phyloP scores from a whole-genome alignment of 2,797 vertebrate species.

The Acanthurus leucopareius region DNA sequence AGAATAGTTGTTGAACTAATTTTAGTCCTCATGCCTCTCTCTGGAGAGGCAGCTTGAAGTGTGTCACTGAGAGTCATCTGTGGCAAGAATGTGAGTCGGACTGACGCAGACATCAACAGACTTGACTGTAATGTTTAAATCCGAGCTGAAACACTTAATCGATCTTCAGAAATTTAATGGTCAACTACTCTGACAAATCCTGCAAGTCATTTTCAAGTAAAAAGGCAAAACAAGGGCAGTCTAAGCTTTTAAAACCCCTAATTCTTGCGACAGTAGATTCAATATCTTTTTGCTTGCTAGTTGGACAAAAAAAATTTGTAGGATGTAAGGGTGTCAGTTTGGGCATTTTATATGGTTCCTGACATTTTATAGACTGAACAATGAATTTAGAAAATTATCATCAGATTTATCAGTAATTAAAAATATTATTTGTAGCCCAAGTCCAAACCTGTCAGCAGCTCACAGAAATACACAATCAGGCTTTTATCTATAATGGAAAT shows the following conservation, averaged over 20 bases:
- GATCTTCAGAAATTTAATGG: background rate
- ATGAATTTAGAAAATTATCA: no score
- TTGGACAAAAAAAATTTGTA: no score
- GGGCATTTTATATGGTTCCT: no score
- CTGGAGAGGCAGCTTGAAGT: slow-evolving; percentile 67
- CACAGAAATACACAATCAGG: no score
- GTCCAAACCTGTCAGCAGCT: no score
- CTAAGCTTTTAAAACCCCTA: background rate
- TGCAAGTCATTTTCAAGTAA: background rate
- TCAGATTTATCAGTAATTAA: no score
- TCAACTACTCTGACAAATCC: background rate
- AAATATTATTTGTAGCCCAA: no score
- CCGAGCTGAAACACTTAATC: background rate
- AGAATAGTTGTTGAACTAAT: slow-evolving; percentile 63
- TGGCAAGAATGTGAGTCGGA: slow-evolving; percentile 60
- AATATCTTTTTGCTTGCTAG: no score
- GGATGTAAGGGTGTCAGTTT: no score
- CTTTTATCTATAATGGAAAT: no score
- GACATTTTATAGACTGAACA: no score
- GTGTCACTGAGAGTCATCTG: slow-evolving; percentile 74
- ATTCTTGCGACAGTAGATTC: no score
- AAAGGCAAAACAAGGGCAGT: background rate
- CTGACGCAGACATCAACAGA: slow-evolving; percentile 42
- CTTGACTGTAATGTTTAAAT: slow-evolving; percentile 1
- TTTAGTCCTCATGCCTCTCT: slow-evolving; percentile 66